Conservation (phyloP, 2,113 vertebrate genomes). For the Macrotis lagotis region DNA sequence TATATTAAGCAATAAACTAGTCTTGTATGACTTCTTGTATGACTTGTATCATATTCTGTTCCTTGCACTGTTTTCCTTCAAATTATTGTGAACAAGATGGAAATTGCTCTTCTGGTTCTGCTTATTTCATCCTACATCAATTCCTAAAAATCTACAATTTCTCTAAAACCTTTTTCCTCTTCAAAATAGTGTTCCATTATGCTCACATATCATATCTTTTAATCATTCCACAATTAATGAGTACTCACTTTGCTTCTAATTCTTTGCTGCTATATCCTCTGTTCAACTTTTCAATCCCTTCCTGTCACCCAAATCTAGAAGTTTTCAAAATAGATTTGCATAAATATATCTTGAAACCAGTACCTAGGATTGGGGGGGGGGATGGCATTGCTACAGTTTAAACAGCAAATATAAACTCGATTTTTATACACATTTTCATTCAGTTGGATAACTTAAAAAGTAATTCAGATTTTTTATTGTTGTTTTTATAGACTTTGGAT, state of each 20-base stretch:
- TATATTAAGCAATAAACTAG: not conserved
- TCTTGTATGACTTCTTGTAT: not conserved
- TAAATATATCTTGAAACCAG: not conserved
- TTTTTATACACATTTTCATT: not conserved
- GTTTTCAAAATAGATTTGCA: not conserved
- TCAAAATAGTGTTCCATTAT: not conserved
- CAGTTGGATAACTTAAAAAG: not conserved
- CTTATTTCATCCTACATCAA: not conserved
- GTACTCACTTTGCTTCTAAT: not conserved
- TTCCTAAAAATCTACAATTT: not conserved
- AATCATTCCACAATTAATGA: not conserved
- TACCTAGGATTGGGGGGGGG: not conserved
- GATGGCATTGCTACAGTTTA: not conserved
- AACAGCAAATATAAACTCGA: not conserved
- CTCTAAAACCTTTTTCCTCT: not conserved
- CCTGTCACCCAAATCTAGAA: not conserved
- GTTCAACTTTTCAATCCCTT: not conserved
- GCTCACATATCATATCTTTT: not conserved
- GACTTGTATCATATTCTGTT: no score
- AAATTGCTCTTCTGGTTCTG: not conserved
- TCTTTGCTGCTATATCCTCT: not conserved
- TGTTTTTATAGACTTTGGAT: constrained; percentile 8
- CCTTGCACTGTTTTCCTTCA: no score
- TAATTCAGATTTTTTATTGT: not conserved
- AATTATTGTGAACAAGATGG: not conserved